Evolutionary conservation across 2,888 invertebrate species (phyloP).

Genomic region (Drosophila macrothrix): DNA sequence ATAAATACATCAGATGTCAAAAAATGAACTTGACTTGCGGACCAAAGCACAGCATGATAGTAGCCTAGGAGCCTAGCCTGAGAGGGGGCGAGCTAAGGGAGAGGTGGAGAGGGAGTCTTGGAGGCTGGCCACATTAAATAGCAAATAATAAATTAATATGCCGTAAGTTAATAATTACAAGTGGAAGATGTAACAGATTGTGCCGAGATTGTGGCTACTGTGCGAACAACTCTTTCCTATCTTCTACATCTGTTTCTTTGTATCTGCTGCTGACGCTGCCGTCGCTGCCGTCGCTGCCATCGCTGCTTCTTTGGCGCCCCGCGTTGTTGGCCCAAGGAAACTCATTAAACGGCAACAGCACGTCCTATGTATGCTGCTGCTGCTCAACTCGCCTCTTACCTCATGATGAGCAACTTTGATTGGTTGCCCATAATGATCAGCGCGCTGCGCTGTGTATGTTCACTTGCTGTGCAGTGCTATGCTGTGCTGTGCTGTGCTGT

Average conservation of each 20-base stretch:
- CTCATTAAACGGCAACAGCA: slow-evolving; percentile 67
- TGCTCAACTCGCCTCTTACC: slow-evolving; percentile 9
- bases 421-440: slow-evolving; percentile 29
- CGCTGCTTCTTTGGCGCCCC: slow-evolving; percentile 40
- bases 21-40: slow-evolving; percentile 73
- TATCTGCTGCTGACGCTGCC: slow-evolving; percentile 8
- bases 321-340: slow-evolving; percentile 58
- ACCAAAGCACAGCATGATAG: slow-evolving; percentile 50
- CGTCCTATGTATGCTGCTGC: slow-evolving; percentile 28
- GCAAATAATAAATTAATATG: slow-evolving; percentile 80
- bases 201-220: slow-evolving; percentile 73
- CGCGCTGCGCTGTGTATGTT: slow-evolving; percentile 8
- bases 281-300: slow-evolving; percentile 1
- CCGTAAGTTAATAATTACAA: slow-evolving; percentile 80
- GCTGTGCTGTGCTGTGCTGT: background rate
- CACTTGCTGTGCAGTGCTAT: background rate
- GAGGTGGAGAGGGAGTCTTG: slow-evolving; percentile 33
- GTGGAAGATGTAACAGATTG: slow-evolving; percentile 71
- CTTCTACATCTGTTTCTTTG: slow-evolving; percentile 48
- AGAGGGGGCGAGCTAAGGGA: background rate
- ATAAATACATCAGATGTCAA: slow-evolving; percentile 81
- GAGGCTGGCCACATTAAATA: slow-evolving; percentile 77
- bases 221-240: slow-evolving; percentile 51
- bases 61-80: slow-evolving; percentile 10
- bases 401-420: slow-evolving; percentile 24